Conservation (phyloP, 2,888 invertebrate genomes). For the Hydroisotoma schaefferi region DNA sequence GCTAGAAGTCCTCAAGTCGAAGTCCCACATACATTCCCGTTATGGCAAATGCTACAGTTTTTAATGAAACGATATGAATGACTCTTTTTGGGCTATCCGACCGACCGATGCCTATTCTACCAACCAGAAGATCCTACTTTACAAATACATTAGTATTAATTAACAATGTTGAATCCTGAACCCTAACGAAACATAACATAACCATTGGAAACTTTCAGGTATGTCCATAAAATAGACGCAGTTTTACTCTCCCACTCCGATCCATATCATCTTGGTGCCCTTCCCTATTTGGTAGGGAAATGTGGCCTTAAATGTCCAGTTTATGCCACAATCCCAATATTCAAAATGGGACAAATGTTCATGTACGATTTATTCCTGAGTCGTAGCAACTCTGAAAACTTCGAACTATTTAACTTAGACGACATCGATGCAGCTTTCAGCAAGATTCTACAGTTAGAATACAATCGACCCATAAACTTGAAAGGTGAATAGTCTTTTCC, state of each 20-base stretch:
- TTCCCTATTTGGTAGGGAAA: conserved; percentile 60
- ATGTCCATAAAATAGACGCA: conserved; percentile 56
- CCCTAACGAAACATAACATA: background rate
- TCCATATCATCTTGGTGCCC: conserved; percentile 58
- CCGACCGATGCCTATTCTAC: no score
- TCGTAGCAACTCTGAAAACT: conserved; percentile 56
- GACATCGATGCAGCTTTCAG: conserved; percentile 62
- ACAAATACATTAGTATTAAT: no score
- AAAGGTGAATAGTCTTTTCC: conserved; percentile 53
- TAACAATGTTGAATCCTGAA: no score
- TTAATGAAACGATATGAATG: no score
- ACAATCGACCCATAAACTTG: conserved; percentile 57
- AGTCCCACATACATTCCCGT: no score
- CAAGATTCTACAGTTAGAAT: conserved; percentile 59
- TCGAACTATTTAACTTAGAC: conserved; percentile 58
- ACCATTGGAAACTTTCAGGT: conserved; percentile 14
- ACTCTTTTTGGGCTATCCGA: no score
- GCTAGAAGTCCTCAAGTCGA: no score
- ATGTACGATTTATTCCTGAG: conserved; percentile 54
- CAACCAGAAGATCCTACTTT: no score
- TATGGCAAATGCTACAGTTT: no score
- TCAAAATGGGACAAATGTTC: conserved; percentile 64
- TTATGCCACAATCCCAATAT: conserved; percentile 62
- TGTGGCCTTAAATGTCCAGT: conserved; percentile 59
- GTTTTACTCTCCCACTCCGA: conserved; percentile 60